Conservation (phyloP, 1,140 invertebrate species). For the Neuroterus valhalla region DNA sequence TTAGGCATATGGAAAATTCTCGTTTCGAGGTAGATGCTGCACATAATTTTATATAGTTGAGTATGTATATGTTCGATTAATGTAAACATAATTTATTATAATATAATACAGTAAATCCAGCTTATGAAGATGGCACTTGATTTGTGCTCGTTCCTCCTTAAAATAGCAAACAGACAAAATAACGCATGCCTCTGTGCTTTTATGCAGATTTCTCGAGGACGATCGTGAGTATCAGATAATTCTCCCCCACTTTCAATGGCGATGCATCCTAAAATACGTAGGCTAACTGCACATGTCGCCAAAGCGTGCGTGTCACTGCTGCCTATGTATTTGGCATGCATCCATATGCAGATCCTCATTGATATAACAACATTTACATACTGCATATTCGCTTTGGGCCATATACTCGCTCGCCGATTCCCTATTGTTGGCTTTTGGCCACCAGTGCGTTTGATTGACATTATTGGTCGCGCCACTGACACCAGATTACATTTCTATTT, state of each 20-base stretch:
- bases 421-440: constrained; percentile 73
- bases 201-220: constrained; percentile 1
- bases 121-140: too few species aligned
- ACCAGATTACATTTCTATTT: constrained; percentile 77
- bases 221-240: not conserved
- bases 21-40: too few species aligned
- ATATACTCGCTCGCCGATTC: constrained; percentile 72
- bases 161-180: not conserved
- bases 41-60: too few species aligned
- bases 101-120: too few species aligned
- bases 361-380: constrained; percentile 77
- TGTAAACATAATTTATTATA: too few species aligned
- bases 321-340: constrained; percentile 67
- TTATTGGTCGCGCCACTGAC: constrained; percentile 75
- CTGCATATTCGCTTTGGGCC: constrained; percentile 74
- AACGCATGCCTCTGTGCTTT: not conserved
- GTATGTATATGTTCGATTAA: too few species aligned
- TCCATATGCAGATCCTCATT: constrained; percentile 75
- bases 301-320: constrained; percentile 66
- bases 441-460: constrained; percentile 75
- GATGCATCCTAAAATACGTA: constrained; percentile 49
- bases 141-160: too few species aligned
- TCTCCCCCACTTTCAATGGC: constrained; percentile 37
- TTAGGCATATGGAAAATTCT: too few species aligned
- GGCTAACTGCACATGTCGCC: constrained; percentile 66